phyloP scores from a whole-genome alignment of 2,888 invertebrate genomes.

The Chromoteleia sp. region DNA sequence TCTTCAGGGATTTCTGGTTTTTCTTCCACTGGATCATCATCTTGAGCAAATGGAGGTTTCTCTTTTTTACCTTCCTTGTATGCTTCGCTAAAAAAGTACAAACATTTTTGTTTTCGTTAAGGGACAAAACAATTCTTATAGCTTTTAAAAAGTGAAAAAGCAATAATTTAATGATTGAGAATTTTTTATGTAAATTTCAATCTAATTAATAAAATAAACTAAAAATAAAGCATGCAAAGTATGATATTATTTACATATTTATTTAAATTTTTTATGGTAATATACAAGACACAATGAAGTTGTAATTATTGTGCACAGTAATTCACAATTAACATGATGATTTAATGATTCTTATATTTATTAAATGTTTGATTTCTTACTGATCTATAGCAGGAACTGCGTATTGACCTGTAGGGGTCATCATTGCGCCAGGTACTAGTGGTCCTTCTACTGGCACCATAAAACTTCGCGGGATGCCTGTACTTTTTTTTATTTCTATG shows the following conservation, averaged over 20 bases:
- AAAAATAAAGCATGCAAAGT: conserved; percentile 17
- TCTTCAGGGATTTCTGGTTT: conserved; percentile 95
- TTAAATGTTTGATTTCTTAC: conserved; percentile 85
- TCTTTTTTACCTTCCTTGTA: conserved; percentile 91
- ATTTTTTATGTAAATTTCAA: not conserved
- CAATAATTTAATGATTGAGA: conserved; percentile 29
- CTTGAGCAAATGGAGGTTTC: conserved; percentile 88
- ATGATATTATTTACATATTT: not conserved
- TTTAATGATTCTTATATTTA: not conserved
- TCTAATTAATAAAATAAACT: not conserved
- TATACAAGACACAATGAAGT: not conserved
- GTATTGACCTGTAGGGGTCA: conserved; percentile 94
- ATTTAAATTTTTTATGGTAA: not conserved
- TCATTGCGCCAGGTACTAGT: conserved; percentile 95
- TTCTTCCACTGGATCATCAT: conserved; percentile 85
- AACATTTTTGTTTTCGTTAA: not conserved
- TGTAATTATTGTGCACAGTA: not conserved
- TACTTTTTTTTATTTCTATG: conserved; percentile 95
- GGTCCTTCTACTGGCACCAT: conserved; percentile 97
- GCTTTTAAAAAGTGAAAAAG: conserved; percentile 58
- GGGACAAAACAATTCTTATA: not conserved
- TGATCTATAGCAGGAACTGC: conserved; percentile 95
- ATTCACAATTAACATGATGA: not conserved
- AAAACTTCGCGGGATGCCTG: conserved; percentile 98
- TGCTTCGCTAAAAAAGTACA: conserved; percentile 88